phyloP scores from a whole-genome alignment of 2,797 vertebrate genomes.

The Telmatherina bonti region DNA sequence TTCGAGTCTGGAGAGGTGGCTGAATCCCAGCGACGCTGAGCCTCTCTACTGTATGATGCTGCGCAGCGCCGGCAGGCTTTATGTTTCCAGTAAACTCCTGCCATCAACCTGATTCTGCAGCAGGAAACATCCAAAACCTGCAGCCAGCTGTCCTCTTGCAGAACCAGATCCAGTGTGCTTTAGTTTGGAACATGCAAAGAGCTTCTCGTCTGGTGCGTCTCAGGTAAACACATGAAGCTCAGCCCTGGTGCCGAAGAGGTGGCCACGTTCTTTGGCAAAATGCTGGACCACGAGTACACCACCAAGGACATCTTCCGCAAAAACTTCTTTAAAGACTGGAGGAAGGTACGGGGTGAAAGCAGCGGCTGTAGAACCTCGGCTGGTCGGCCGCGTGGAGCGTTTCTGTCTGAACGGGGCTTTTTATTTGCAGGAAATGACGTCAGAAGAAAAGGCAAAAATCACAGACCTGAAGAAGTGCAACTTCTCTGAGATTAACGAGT shows the following conservation, averaged over 20 bases:
- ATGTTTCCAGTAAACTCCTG: no score
- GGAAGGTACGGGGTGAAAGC: constrained; percentile 84
- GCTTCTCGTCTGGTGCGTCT: not conserved
- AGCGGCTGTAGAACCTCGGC: no score
- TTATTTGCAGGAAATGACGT: constrained; percentile 91
- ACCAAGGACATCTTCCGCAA: constrained; percentile 98
- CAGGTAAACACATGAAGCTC: constrained; percentile 95
- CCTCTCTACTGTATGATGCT: no score
- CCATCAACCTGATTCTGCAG: no score
- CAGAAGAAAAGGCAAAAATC: constrained; percentile 92
- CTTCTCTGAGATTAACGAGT: constrained; percentile 92
- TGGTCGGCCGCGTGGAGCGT: not conserved
- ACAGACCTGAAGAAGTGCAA: constrained; percentile 95
- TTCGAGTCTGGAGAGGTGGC: no score
- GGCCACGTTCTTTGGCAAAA: constrained; percentile 98
- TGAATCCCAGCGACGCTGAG: no score
- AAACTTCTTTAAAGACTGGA: constrained; percentile 99
- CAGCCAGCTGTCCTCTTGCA: no score
- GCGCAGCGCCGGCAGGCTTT: no score
- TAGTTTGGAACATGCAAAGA: no score
- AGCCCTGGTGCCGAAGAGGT: constrained; percentile 95
- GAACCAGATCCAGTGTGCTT: no score
- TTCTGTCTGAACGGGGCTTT: not conserved
- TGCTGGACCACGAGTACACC: constrained; percentile 99
- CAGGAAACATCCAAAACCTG: no score